A percentile compares a stretch with the other conserved stretches of the same genome.
These are phyloP conservation scores for Notoglanidium macrostoma DNA, from an alignment of 2,797 vertebrate genomes.

Conservation along the genomic window DNA sequence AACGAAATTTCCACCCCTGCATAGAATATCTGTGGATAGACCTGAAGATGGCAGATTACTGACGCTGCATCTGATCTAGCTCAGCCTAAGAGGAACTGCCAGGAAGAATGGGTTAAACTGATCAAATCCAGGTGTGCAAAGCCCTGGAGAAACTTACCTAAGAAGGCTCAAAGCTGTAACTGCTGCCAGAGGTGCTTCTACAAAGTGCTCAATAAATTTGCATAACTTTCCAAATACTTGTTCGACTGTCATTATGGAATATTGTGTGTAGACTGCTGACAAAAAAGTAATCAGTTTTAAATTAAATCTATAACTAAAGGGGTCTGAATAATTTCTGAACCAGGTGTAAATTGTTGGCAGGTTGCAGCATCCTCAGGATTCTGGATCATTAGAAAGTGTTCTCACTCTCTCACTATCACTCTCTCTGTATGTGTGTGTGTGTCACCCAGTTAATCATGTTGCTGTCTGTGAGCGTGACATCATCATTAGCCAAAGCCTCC, in stretches of 20 bases:
- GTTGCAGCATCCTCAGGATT: not conserved
- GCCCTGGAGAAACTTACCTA: too few relatives aligned
- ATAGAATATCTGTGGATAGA: not conserved
- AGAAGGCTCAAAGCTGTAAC: not conserved
- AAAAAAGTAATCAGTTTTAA: not conserved
- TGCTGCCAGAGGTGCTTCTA: not conserved
- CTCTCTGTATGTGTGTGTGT: not conserved
- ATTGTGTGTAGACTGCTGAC: not conserved
- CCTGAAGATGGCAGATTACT: not conserved
- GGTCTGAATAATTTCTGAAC: not conserved
- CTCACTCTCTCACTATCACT: not conserved
- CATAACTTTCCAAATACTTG: not conserved
- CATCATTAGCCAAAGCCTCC: constrained; percentile 35
- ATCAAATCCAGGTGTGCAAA: not conserved
- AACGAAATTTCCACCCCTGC: too few relatives aligned
- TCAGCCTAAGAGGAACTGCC: not conserved
- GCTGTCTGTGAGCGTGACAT: constrained; percentile 34
- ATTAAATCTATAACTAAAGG: not conserved
- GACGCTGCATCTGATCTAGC: not conserved
- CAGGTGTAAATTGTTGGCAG: not conserved
- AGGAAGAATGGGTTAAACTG: not conserved
- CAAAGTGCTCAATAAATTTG: not conserved
- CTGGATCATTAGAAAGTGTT: not conserved
- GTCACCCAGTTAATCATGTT: constrained; percentile 1
- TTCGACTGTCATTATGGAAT: not conserved